Base-by-base conservation (phyloP, 64 coral and sea anemone genomes). In the Catalaphyllia jardinei region DNA sequence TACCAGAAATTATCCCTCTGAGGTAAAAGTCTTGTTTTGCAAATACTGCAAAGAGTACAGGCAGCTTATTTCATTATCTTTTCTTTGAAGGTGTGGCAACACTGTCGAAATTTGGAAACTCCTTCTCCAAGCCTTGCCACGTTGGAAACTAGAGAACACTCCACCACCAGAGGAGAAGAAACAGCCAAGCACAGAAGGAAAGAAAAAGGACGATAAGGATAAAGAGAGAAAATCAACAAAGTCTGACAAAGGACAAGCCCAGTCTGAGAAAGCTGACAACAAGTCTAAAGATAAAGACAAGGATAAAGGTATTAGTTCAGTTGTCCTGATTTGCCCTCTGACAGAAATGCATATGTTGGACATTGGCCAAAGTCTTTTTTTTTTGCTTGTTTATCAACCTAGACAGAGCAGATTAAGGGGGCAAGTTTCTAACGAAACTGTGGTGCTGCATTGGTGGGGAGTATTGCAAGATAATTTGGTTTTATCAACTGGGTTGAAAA, bases 121-220 rank as follows among this genome's bases (percentile, higher is more conserved):
- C 35, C 91, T 99, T 61, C 62, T 92, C 12, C 71, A 99, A 67
- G 91, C 88, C n/a, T 38, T 99, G 33, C 91, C 97, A 10, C 90
- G 75, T 38, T 99, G 97, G 97, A 99, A 93, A 67, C 78, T 99
- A 25, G 97, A 99, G 29, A 99, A 99, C 60, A 95, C 93, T 22
- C 88, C 97, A n/a, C 74, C 92, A 79, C 65, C 87, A 74, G 93
- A 99, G 24, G 97, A 99, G 16, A 88, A 75, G 50, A 99, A 99
- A 51, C 83, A 87, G 29, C 24, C 55, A 15, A 52, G 46, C 6
- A 72, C 74, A 19, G 78, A 89, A 8, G 89, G 82, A 6, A 95
- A 79, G 72, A 93, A 82, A 57, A 99, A 89, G 16, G 82, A 82
- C 33, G 94, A 98, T 4, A 90, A 74, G 46, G 91, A 93, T 2